phyloP scores from a whole-genome alignment of 2,113 vertebrate genomes.

The Merops nubicus region DNA sequence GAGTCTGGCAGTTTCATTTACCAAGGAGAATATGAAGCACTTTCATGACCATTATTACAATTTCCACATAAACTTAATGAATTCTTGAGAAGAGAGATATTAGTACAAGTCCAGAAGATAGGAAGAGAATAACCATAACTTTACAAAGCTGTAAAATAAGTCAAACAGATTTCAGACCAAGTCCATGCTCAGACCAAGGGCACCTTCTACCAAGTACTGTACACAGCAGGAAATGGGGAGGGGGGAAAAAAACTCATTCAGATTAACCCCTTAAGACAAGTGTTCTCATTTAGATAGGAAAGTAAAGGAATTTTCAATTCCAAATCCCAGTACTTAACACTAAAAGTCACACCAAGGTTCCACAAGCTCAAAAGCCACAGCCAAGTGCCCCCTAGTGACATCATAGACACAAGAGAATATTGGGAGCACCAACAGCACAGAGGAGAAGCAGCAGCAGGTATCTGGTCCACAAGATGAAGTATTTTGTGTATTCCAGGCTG shows the following conservation, averaged over 20 bases:
- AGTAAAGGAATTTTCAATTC: background rate
- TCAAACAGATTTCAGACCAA: background rate
- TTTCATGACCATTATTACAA: background rate
- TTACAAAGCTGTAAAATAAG: background rate
- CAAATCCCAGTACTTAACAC: background rate
- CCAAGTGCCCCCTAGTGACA: background rate
- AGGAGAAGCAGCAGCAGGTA: background rate
- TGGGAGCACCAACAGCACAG: background rate
- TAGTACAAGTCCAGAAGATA: background rate
- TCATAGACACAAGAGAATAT: background rate
- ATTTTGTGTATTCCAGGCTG: background rate
- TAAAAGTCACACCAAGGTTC: background rate
- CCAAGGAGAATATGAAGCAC: background rate
- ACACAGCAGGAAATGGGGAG: background rate
- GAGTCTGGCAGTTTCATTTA: background rate
- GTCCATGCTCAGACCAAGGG: background rate
- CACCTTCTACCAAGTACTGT: background rate
- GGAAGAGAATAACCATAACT: background rate
- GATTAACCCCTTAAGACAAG: background rate
- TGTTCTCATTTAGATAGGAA: background rate
- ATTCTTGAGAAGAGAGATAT: background rate
- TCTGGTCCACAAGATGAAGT: background rate
- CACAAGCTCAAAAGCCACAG: background rate
- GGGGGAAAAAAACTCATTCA: too few species aligned
- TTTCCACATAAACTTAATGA: background rate